phyloP scores from a whole-genome alignment of 2,113 vertebrate genomes.

The Corydoras sp. region DNA sequence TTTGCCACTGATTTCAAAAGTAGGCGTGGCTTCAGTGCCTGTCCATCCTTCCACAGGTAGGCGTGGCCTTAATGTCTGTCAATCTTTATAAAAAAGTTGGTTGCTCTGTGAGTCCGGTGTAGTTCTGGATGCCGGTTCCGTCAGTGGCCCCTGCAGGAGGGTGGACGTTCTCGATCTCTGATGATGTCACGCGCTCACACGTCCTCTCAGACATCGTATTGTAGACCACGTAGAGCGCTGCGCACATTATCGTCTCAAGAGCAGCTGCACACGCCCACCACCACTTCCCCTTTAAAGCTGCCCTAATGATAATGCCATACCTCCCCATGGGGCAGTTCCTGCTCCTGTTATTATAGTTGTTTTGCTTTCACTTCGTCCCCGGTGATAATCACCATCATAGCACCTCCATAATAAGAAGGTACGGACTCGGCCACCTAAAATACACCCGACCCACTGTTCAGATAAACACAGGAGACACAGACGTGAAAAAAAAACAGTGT shows the following conservation, averaged over 20 bases:
- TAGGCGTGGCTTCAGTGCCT: not conserved
- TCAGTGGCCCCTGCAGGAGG: too few relatives aligned
- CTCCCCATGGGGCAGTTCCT: slow-evolving; percentile 1
- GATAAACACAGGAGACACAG: too few relatives aligned
- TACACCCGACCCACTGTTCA: slow-evolving; percentile 2
- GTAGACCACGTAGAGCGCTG: not conserved
- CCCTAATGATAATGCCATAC: slow-evolving; percentile 11
- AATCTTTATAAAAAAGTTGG: not conserved
- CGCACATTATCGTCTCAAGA: not conserved
- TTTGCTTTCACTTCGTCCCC: slow-evolving; percentile 8
- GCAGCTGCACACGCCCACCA: slow-evolving; percentile 11
- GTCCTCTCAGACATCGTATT: not conserved
- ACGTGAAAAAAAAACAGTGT: too few relatives aligned
- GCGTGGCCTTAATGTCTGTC: not conserved
- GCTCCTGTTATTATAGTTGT: slow-evolving; percentile 1
- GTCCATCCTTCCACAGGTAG: not conserved
- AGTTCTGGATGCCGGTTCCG: too few relatives aligned
- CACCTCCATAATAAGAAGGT: slow-evolving; percentile 18
- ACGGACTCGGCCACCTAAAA: slow-evolving; percentile 4
- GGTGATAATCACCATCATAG: slow-evolving; percentile 15
- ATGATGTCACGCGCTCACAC: too few relatives aligned
- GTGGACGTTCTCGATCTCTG: too few relatives aligned
- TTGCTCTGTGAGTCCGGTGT: too few relatives aligned
- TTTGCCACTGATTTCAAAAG: not conserved
- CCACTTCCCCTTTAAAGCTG: slow-evolving; percentile 12